Conservation (phyloP, 2,888 invertebrate species). For the Homarus gammarus region DNA sequence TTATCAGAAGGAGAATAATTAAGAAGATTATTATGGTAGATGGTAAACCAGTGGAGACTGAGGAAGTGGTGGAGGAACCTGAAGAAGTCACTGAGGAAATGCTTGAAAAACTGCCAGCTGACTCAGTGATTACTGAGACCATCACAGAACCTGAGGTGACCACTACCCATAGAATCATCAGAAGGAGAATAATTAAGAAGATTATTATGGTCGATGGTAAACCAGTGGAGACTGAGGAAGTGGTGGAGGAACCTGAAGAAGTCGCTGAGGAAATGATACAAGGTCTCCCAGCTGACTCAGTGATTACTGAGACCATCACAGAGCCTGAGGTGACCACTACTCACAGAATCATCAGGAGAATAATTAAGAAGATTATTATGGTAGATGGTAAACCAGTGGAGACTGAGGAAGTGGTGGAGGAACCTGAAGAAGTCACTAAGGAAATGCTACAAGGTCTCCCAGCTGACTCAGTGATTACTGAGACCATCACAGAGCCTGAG, state of each 20-base stretch:
- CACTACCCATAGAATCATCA: neutral
- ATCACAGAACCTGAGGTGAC: neutral
- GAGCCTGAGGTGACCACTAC: slow-evolving; percentile 34
- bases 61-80: slow-evolving; percentile 42
- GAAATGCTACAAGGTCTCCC: too few relatives aligned
- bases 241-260: slow-evolving; percentile 41
- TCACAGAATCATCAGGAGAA: slow-evolving; percentile 10
- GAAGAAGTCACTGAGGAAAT: slow-evolving; percentile 38
- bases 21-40: slow-evolving; percentile 44
- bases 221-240: slow-evolving; percentile 47
- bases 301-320: neutral
- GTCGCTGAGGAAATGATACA: slow-evolving; percentile 31
- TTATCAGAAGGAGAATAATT: slow-evolving; percentile 8
- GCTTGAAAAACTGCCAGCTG: neutral
- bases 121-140: neutral
- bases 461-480: neutral
- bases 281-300: neutral
- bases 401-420: slow-evolving; percentile 4
- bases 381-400: slow-evolving; percentile 52
- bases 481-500: slow-evolving; percentile 22
- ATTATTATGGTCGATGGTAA: slow-evolving; percentile 51
- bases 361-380: slow-evolving; percentile 48
- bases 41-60: slow-evolving; percentile 54
- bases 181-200: slow-evolving; percentile 24
- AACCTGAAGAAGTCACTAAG: slow-evolving; percentile 22